A percentile compares a stretch with the other conserved stretches of the same genome.
Conservation (phyloP, 2,113 vertebrate genomes). For the Sorex fumeus region DNA sequence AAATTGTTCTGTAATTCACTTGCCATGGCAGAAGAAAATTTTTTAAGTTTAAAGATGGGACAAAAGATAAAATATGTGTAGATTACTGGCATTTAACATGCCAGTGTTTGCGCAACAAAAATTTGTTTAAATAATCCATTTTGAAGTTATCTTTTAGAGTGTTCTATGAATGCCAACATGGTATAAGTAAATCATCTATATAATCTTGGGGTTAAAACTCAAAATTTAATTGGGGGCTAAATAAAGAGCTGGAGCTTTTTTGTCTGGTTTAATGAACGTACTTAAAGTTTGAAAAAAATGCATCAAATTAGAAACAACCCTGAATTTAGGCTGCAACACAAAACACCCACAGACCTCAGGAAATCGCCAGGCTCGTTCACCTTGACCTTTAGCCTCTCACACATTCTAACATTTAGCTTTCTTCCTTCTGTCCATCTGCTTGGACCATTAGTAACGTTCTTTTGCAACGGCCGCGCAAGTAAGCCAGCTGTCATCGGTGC, state of each 20-base stretch:
- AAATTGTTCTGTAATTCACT: constrained; percentile 63
- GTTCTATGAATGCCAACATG: constrained; percentile 47
- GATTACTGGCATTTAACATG: constrained; percentile 51
- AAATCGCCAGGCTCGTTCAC: constrained; percentile 90
- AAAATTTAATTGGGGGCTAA: constrained; percentile 74
- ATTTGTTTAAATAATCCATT: constrained; percentile 64
- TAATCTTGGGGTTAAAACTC: constrained; percentile 63
- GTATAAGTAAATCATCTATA: constrained; percentile 44
- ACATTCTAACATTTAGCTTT: constrained; percentile 91
- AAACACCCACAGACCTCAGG: constrained; percentile 91
- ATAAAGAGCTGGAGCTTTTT: constrained; percentile 70
- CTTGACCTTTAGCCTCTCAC: constrained; percentile 92
- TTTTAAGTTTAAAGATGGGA: constrained; percentile 50
- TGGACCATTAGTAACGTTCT: constrained; percentile 90
- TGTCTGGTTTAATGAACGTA: constrained; percentile 83
- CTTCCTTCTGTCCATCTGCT: constrained; percentile 91
- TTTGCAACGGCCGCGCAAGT: constrained; percentile 89
- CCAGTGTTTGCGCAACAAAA: constrained; percentile 18
- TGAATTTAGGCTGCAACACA: constrained; percentile 86
- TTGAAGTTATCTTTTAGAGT: constrained; percentile 57
- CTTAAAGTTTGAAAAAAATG: constrained; percentile 85
- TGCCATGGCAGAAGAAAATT: constrained; percentile 44
- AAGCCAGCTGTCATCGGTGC: constrained; percentile 91
- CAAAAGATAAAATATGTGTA: constrained; percentile 32
- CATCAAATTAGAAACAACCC: constrained; percentile 88